These are phyloP conservation scores for Alligator sinensis DNA, from an alignment of 2,113 vertebrate species.

Conservation along the genomic window DNA sequence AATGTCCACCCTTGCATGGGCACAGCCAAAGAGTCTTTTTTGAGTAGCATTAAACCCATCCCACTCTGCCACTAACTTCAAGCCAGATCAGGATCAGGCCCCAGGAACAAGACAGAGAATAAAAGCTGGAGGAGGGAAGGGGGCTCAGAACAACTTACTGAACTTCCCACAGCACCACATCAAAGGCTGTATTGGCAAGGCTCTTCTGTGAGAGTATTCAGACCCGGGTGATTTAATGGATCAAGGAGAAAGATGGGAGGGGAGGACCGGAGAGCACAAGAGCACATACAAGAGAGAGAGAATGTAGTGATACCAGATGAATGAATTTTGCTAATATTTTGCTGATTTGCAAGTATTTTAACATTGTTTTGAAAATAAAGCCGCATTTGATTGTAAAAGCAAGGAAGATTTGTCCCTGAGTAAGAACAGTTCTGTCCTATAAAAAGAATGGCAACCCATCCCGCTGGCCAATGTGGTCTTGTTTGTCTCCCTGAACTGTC, in stretches of 20 bases:
- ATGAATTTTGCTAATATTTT: background rate
- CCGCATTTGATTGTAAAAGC: background rate
- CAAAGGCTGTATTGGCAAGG: background rate
- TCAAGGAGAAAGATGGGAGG: background rate
- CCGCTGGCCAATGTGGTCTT: background rate
- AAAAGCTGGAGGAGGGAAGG: background rate
- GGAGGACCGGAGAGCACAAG: no score
- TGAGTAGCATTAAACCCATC: background rate
- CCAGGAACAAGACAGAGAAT: background rate
- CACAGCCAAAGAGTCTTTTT: background rate
- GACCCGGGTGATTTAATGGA: background rate
- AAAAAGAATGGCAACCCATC: background rate
- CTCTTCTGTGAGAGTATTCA: background rate
- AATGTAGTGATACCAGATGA: background rate
- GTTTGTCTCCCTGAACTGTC: background rate
- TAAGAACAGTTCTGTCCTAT: background rate
- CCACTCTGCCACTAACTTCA: background rate
- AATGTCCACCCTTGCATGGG: rapidly evolving
- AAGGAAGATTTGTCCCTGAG: background rate
- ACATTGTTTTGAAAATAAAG: background rate
- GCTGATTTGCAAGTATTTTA: background rate
- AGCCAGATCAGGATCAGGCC: background rate
- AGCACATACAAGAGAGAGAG: background rate
- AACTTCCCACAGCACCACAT: background rate
- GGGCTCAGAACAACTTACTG: background rate